phyloP scores from a whole-genome alignment of 2,113 vertebrate genomes.

The Pseudois nayaur region DNA sequence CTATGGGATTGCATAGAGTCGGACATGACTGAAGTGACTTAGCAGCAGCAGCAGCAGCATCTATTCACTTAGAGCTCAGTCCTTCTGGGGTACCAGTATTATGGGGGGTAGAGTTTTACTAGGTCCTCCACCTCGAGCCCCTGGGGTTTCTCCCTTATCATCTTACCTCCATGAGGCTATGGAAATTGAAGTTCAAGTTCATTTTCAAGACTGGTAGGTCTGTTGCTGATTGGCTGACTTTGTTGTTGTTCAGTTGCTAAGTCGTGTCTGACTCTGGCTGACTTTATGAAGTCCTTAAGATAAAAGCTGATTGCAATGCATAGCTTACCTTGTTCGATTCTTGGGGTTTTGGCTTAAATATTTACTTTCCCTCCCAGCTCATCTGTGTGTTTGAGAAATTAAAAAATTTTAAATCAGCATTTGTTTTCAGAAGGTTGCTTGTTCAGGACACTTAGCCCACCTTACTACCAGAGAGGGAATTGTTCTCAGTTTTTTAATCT shows the following conservation, averaged over 20 bases:
- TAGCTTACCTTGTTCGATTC: background rate
- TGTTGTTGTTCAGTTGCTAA: background rate
- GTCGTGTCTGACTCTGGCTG: background rate
- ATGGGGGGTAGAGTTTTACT: background rate
- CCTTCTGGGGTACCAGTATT: background rate
- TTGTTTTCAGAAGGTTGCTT: background rate
- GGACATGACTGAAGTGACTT: fast-evolving
- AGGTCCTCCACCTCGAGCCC: background rate
- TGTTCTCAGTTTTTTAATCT: background rate
- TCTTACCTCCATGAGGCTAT: background rate
- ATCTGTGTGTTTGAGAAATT: background rate
- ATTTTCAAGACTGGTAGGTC: background rate
- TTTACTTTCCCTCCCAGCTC: background rate
- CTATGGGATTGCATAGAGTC: too few relatives aligned
- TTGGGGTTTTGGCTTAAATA: background rate
- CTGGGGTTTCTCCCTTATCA: background rate
- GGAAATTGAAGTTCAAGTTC: background rate
- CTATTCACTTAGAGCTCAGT: background rate
- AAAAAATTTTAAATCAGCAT: background rate
- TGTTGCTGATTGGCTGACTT: background rate
- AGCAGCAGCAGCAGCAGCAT: too few relatives aligned
- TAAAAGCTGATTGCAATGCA: background rate
- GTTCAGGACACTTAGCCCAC: background rate
- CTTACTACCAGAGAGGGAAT: background rate
- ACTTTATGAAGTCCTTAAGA: background rate